These are phyloP conservation scores for Crotalus helleri DNA, from an alignment of 2,113 vertebrate species.

Conservation along the genomic window DNA sequence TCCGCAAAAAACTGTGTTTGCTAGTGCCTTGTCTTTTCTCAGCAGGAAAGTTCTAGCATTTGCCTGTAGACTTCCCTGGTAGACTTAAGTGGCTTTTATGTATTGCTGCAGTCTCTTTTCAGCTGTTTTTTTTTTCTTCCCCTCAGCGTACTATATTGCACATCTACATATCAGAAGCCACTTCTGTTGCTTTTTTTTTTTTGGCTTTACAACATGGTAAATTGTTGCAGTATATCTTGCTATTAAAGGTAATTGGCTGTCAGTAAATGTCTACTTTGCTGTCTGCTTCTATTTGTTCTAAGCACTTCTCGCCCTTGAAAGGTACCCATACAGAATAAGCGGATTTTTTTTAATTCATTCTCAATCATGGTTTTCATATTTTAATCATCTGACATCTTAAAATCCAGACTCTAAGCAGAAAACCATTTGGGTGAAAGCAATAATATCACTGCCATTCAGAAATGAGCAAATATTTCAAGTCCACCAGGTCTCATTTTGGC, in stretches of 20 bases:
- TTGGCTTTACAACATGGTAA: neutral
- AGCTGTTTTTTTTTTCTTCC: neutral
- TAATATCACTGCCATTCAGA: neutral
- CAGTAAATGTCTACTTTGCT: neutral
- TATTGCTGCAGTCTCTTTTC: neutral
- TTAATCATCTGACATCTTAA: neutral
- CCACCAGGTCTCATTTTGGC: neutral
- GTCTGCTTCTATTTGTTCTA: neutral
- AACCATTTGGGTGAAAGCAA: neutral
- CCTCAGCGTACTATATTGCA: neutral
- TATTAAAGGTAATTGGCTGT: neutral
- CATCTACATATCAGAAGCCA: neutral
- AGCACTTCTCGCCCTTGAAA: neutral
- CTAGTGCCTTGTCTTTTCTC: neutral
- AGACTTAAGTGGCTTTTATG: neutral
- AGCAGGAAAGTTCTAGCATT: neutral
- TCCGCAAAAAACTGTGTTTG: neutral
- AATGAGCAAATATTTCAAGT: neutral
- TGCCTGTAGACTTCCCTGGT: neutral
- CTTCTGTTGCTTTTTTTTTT: neutral
- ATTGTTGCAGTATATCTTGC: neutral
- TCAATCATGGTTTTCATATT: neutral
- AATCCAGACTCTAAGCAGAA: neutral
- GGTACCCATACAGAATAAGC: neutral
- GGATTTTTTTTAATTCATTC: neutral